Evolutionary conservation across 2,113 vertebrate genomes (phyloP).

Genomic region (Ploceus nigricollis): DNA sequence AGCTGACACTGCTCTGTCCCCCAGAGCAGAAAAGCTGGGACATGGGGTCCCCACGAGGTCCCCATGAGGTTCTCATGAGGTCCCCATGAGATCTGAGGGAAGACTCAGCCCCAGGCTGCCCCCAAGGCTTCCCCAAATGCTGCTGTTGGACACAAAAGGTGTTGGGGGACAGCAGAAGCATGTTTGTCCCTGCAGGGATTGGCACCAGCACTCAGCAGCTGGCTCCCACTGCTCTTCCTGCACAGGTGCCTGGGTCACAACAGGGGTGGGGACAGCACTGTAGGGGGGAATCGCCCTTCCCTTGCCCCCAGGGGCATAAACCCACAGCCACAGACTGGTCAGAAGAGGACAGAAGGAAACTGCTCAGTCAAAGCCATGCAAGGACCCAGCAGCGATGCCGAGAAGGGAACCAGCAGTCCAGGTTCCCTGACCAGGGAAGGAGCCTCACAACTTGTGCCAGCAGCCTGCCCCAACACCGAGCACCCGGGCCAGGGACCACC

Average conservation of each 20-base stretch:
- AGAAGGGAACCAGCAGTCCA: not conserved
- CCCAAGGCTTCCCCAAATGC: not conserved
- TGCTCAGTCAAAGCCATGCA: not conserved
- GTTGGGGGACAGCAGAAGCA: fast-evolving
- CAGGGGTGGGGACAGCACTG: not conserved
- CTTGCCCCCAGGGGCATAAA: not conserved
- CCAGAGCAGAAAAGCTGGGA: not conserved
- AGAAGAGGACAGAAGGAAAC: not conserved
- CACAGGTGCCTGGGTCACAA: not conserved
- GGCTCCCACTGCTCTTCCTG: not conserved
- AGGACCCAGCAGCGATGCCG: not conserved
- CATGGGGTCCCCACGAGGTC: fast-evolving
- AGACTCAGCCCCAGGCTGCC: not conserved
- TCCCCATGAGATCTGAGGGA: not conserved
- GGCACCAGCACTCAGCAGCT: not conserved
- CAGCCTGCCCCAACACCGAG: not conserved
- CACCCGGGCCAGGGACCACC: fast-evolving
- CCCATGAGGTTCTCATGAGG: fast-evolving
- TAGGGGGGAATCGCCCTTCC: not conserved
- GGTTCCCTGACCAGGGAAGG: not conserved
- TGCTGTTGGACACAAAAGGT: not conserved
- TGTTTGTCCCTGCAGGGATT: fast-evolving
- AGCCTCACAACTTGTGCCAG: not conserved
- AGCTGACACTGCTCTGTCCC: not conserved
- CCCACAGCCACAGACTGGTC: not conserved